These are phyloP conservation scores for Odontamblyopus rebecca DNA, from an alignment of 2,797 vertebrate species.

Conservation along the genomic window DNA sequence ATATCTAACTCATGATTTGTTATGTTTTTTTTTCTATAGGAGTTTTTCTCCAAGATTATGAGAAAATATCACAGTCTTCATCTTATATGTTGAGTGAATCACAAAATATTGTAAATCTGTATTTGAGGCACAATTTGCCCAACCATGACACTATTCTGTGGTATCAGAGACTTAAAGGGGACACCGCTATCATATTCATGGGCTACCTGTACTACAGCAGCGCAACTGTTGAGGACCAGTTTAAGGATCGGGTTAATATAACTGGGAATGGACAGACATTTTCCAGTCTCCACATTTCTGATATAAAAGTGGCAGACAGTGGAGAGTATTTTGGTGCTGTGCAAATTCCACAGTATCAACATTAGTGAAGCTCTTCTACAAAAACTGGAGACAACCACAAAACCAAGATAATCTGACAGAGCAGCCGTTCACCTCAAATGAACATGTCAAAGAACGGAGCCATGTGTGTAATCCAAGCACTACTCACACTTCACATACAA, in stretches of 20 bases:
- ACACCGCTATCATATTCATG: conserved; percentile 42
- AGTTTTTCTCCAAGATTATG: conserved; percentile 28
- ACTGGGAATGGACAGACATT: conserved; percentile 55
- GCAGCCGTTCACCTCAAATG: neutral
- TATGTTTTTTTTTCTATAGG: conserved; percentile 21
- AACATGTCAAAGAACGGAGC: neutral
- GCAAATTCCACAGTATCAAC: conserved; percentile 36
- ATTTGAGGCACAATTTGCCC: conserved; percentile 36
- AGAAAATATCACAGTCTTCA: conserved; percentile 46
- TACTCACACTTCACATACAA: too few species aligned
- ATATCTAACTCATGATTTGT: too few species aligned
- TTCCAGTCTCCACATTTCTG: conserved; percentile 41
- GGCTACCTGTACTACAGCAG: conserved; percentile 32
- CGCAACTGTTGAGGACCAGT: neutral
- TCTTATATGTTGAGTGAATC: neutral
- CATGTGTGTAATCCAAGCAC: neutral
- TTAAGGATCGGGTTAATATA: conserved; percentile 32
- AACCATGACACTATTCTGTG: conserved; percentile 58
- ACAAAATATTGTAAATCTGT: conserved; percentile 14
- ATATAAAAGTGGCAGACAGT: conserved; percentile 38
- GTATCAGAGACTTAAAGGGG: conserved; percentile 50
- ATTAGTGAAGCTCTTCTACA: conserved; percentile 26
- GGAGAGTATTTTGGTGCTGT: conserved; percentile 64
- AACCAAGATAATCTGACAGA: conserved; percentile 2
- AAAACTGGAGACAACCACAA: conserved; percentile 50